These are phyloP conservation scores for Uloborus plumipes DNA, from an alignment of 2,888 invertebrate genomes.

Conservation along the genomic window DNA sequence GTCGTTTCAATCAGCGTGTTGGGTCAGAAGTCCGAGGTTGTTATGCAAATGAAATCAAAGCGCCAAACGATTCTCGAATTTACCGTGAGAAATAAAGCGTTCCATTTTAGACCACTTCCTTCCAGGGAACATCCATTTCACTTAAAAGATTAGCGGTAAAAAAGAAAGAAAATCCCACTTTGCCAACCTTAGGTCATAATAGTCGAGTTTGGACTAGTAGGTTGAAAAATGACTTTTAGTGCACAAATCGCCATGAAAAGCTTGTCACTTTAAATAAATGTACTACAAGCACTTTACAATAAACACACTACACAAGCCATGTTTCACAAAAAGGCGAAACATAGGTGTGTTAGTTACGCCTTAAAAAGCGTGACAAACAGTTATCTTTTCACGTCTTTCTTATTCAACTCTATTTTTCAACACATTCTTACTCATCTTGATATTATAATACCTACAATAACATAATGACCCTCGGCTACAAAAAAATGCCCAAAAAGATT, in stretches of 20 bases:
- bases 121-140: too few species aligned
- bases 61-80: too few species aligned
- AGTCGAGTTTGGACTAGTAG: slow-evolving; percentile 8
- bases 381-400: slow-evolving; percentile 44
- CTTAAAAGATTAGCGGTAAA: too few species aligned
- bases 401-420: slow-evolving; percentile 2
- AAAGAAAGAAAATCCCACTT: not conserved
- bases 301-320: slow-evolving; percentile 29
- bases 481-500: slow-evolving; percentile 22
- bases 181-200: not conserved
- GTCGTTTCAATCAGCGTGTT: too few species aligned
- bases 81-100: too few species aligned
- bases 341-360: slow-evolving; percentile 51
- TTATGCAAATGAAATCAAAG: too few species aligned
- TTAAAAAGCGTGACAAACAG: slow-evolving; percentile 42
- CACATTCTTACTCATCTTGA: slow-evolving; percentile 42
- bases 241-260: slow-evolving; percentile 18
- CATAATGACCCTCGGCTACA: slow-evolving; percentile 30
- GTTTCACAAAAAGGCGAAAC: slow-evolving; percentile 10
- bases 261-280: slow-evolving; percentile 50
- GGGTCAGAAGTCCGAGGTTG: too few species aligned
- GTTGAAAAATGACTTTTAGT: slow-evolving; percentile 37
- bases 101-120: too few species aligned
- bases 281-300: slow-evolving; percentile 35
- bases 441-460: slow-evolving; percentile 41